Conservation (phyloP, 2,797 vertebrate species). For the Poecilia gillii region DNA sequence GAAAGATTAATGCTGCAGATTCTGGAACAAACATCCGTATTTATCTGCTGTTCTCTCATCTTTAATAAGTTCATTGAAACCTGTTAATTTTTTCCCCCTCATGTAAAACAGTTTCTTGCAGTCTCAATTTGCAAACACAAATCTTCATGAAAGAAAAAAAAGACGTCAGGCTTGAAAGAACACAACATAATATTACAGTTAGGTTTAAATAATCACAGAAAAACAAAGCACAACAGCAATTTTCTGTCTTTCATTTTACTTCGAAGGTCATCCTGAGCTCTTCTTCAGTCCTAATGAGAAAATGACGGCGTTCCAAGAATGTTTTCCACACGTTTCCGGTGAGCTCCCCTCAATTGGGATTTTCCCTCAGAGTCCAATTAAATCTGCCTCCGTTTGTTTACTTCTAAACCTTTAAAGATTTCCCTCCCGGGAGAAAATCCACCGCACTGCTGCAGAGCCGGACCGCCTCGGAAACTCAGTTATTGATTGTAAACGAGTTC, state of each 20-base stretch:
- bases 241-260: constrained; percentile 15
- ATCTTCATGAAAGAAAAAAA: not conserved
- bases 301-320: not conserved
- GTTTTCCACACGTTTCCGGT: constrained; percentile 33
- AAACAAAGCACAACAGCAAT: not conserved
- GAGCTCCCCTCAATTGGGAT: constrained; percentile 48
- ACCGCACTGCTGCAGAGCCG: constrained; percentile 9
- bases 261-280: constrained; percentile 15
- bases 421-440: constrained; percentile 24
- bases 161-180: not conserved
- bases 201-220: not conserved
- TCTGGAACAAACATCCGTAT: not conserved
- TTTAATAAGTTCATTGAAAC: not conserved
- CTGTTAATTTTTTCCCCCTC: not conserved
- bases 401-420: constrained; percentile 47
- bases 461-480: constrained; percentile 28
- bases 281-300: constrained; percentile 37
- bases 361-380: constrained; percentile 62
- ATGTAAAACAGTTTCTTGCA: not conserved
- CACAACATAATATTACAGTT: not conserved
- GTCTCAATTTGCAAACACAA: not conserved
- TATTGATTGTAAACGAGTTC: constrained; percentile 39
- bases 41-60: not conserved
- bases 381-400: constrained; percentile 53
- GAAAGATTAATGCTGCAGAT: not conserved